These are phyloP conservation scores for Epinotia bilunana DNA, from an alignment of 2,888 invertebrate genomes.

Conservation along the genomic window DNA sequence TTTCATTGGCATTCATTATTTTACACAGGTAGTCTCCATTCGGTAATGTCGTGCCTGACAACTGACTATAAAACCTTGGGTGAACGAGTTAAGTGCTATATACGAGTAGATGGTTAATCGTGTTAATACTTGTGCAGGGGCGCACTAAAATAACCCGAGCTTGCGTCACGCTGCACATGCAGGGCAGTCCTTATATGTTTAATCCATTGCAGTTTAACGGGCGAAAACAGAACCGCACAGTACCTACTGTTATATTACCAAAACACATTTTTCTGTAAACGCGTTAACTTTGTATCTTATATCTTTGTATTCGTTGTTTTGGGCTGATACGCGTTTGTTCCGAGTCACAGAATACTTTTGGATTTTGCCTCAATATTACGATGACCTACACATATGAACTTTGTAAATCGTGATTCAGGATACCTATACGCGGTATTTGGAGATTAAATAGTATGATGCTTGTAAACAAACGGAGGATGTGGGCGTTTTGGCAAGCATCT, in stretches of 20 bases:
- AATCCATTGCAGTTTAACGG: constrained; percentile 38
- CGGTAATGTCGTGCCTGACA: not conserved
- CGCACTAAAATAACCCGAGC: constrained; percentile 35
- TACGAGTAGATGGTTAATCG: constrained; percentile 13
- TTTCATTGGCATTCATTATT: too few species aligned
- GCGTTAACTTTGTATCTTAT: not conserved
- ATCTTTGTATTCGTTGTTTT: not conserved
- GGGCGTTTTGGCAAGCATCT: constrained; percentile 47
- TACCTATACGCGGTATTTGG: constrained; percentile 52
- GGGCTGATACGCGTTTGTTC: not conserved
- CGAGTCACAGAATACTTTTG: not conserved
- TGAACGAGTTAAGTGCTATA: constrained; percentile 5
- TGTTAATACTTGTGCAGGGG: constrained; percentile 9
- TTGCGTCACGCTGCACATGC: constrained; percentile 36
- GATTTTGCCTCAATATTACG: not conserved
- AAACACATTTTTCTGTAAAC: constrained; percentile 27
- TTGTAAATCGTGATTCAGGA: constrained; percentile 55
- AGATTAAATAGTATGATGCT: constrained; percentile 54
- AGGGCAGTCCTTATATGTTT: constrained; percentile 35
- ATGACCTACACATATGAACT: not conserved
- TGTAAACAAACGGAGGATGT: constrained; percentile 53
- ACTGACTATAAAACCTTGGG: constrained; percentile 3
- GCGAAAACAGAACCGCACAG: constrained; percentile 29
- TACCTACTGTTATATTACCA: constrained; percentile 28
- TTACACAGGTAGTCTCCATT: too few species aligned